Conservation (phyloP, 2,888 invertebrate species). For the Sinhomidia bicolor region DNA sequence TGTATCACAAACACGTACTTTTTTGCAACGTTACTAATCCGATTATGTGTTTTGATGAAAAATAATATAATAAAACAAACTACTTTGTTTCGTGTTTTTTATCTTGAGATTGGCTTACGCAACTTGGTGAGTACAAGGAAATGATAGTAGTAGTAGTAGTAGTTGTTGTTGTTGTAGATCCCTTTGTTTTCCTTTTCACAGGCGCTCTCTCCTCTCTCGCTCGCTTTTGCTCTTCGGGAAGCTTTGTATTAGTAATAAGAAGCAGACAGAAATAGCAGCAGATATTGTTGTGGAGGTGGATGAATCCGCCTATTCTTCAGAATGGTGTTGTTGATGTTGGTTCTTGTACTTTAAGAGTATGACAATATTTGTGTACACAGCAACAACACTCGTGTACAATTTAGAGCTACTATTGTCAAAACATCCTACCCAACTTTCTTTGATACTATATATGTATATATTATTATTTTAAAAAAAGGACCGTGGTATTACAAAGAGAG, state of each 20-base stretch:
- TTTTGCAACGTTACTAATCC: slow-evolving; percentile 62
- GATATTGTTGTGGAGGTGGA: not conserved
- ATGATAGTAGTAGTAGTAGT: too few relatives aligned
- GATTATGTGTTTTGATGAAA: slow-evolving; percentile 71
- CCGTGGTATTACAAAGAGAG: too few relatives aligned
- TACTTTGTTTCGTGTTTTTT: slow-evolving; percentile 63
- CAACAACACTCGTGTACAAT: not conserved
- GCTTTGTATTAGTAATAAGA: not conserved
- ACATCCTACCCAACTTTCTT: not conserved
- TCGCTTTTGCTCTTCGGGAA: too few relatives aligned
- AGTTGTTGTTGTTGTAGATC: too few relatives aligned
- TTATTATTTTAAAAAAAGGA: not conserved
- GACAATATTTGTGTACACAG: not conserved
- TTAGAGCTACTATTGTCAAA: not conserved
- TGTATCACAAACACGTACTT: slow-evolving; percentile 46
- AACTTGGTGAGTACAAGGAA: slow-evolving; percentile 10
- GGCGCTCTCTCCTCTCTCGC: not conserved
- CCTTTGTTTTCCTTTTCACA: slow-evolving; percentile 43
- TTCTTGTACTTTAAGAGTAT: not conserved
- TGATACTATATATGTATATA: not conserved
- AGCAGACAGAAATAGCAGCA: not conserved
- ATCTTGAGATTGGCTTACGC: slow-evolving; percentile 60
- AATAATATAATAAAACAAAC: slow-evolving; percentile 71
- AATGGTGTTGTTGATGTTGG: not conserved
- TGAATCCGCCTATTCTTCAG: not conserved